Base-by-base conservation (phyloP, 2,113 vertebrate genomes). In the Anarhynchus alexandrinus region DNA sequence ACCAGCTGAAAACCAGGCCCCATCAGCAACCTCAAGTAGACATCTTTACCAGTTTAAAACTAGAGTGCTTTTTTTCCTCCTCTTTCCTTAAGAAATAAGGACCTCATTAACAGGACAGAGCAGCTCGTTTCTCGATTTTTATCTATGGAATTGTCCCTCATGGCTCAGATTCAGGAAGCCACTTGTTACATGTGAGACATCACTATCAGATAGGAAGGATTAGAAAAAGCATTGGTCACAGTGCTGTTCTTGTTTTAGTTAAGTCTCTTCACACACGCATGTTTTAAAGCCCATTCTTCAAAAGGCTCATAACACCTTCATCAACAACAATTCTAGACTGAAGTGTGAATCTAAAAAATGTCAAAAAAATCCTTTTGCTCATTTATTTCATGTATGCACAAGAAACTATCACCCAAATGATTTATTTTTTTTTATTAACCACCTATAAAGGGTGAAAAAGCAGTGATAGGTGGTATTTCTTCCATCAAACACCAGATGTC, bases 11-110 rank as follows among this genome's bases (percentile, higher is more conserved):
- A 80, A 67, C 40, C 5, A 2, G 45, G 62, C 55, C 34, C 55
- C 96, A 95, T 71, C 80, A 95, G 91, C 78, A 84, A 57, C 59
- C 66, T 82, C n/a, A 93, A 11, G 30, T 45, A 57, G n/a, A 76
- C 43, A 86, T 55, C 71, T 93, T 38, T 66, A 57, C 25, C 67
- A 45, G 19, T 2, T 32, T 11, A 61, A 74, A 92, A 81, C 20
- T 14, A 32, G 0, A 30, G 5, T 23, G 8, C 1, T 8, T 40
- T 88, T 61, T 32, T 32, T 20, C 5, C 69, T 67, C 38, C 57
- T 71, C 38, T 54, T 51, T 43, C 72, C 71, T 91, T 83, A 66
- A 93, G 61, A 94, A 96, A 65, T n/a, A 92, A 51, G 43, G 66
- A 88, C 21, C 77, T 87, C 26, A 76, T 91, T 45, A 82, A 93